Evolutionary conservation across 2,797 vertebrate species (phyloP).

Genomic region (Phoeniculus purpureus): DNA sequence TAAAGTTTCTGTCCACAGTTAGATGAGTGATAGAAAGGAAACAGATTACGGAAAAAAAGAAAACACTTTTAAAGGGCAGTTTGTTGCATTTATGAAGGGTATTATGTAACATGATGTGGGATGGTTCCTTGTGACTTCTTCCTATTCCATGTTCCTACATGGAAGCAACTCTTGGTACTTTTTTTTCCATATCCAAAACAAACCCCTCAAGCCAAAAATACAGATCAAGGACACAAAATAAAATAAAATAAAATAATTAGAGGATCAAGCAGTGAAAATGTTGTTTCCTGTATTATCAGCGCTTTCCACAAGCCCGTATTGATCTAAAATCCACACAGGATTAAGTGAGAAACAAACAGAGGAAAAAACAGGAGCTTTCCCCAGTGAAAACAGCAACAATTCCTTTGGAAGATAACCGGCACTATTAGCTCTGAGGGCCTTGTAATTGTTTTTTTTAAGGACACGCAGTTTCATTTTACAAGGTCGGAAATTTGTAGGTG

Average conservation of each 20-base stretch:
- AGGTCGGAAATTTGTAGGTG: neutral
- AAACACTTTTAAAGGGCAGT: neutral
- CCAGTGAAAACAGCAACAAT: neutral
- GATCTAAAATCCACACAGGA: constrained; percentile 21
- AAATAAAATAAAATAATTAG: neutral
- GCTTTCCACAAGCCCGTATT: neutral
- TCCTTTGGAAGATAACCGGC: neutral
- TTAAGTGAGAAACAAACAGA: neutral
- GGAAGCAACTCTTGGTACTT: neutral
- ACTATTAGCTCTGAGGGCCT: neutral
- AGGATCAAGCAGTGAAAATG: neutral
- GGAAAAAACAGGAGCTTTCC: neutral
- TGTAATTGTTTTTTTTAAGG: neutral
- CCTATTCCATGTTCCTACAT: neutral
- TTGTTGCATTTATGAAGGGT: neutral
- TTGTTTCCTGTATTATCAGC: neutral
- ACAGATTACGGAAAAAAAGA: neutral
- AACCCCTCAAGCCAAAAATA: neutral
- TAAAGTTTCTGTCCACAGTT: neutral
- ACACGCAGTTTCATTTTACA: constrained; percentile 7
- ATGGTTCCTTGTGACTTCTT: neutral
- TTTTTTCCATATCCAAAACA: neutral
- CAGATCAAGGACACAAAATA: neutral
- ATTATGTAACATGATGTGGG: neutral
- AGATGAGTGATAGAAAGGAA: neutral